Conservation (phyloP, 2,797 vertebrate genomes). For the Erpetoichthys calabaricus region DNA sequence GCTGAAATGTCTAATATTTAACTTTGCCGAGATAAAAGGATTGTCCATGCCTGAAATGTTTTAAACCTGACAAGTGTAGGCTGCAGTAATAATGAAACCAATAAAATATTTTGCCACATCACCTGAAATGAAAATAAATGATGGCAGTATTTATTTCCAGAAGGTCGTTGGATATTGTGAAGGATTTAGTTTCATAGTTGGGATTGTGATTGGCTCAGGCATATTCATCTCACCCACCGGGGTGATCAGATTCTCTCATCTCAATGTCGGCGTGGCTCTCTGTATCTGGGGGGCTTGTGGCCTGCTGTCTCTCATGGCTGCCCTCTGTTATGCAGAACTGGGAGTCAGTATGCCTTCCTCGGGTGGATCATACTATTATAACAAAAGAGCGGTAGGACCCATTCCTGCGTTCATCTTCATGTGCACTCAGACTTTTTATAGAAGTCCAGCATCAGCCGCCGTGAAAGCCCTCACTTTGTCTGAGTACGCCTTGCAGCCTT, state of each 20-base stretch:
- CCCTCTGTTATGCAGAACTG: conserved; percentile 37
- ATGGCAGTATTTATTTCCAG: conserved; percentile 15
- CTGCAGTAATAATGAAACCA: too few relatives aligned
- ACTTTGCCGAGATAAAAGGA: too few relatives aligned
- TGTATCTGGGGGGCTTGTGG: conserved; percentile 29
- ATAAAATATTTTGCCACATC: too few relatives aligned
- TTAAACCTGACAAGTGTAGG: too few relatives aligned
- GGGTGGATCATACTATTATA: conserved; percentile 37
- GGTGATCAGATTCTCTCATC: conserved; percentile 31
- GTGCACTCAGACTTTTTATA: conserved; percentile 24
- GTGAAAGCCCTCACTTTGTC: conserved; percentile 35
- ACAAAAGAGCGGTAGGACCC: conserved; percentile 37
- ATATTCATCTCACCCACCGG: conserved; percentile 42
- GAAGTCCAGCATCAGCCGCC: conserved; percentile 27
- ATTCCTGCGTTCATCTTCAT: conserved; percentile 30
- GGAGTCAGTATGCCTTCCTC: conserved; percentile 27
- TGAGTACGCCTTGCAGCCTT: conserved; percentile 33
- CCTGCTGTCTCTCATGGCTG: conserved; percentile 27
- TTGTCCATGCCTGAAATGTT: too few relatives aligned
- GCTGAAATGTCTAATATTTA: too few relatives aligned
- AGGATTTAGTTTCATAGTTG: conserved; percentile 36
- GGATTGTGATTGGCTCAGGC: conserved; percentile 34
- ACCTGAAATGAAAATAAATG: too few relatives aligned
- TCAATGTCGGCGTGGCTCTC: conserved; percentile 31
- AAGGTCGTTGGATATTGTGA: conserved; percentile 39